A percentile compares a stretch with the other conserved stretches of the same genome.
Evolutionary conservation across 2,888 invertebrate species (phyloP).

Genomic region (Dioctria linearis): DNA sequence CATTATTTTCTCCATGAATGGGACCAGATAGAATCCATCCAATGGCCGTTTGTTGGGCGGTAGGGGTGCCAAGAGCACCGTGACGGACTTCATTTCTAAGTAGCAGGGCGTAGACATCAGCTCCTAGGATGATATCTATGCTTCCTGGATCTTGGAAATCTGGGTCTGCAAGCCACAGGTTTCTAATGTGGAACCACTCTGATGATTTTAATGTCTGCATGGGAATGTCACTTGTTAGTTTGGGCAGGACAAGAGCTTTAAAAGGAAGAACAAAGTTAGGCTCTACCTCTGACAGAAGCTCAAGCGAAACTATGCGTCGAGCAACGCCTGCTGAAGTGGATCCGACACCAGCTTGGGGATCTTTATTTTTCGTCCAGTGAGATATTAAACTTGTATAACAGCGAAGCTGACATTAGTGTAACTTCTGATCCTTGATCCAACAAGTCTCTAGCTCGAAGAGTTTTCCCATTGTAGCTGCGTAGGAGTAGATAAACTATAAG

Average conservation of each 20-base stretch:
- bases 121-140: conserved; percentile 14
- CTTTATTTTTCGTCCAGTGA: not conserved
- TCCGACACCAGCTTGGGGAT: not conserved
- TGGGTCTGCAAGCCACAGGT: not conserved
- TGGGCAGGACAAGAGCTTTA: not conserved
- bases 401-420: not conserved
- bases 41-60: not conserved
- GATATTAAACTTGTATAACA: not conserved
- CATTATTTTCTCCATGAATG: not conserved
- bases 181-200: not conserved
- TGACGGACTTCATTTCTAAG: no score
- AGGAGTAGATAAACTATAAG: no score
- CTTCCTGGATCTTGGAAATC: not conserved
- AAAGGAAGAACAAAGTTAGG: not conserved
- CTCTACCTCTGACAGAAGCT: not conserved
- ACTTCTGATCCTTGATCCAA: conserved; percentile 1
- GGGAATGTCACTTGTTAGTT: not conserved
- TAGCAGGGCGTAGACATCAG: not conserved
- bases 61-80: not conserved
- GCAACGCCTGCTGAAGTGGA: not conserved
- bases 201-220: not conserved
- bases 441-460: not conserved
- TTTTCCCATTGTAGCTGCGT: not conserved
- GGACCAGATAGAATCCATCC: conserved; percentile 16
- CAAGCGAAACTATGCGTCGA: not conserved